phyloP scores from a whole-genome alignment of 2,888 invertebrate genomes.

The Frankliniella fusca region DNA sequence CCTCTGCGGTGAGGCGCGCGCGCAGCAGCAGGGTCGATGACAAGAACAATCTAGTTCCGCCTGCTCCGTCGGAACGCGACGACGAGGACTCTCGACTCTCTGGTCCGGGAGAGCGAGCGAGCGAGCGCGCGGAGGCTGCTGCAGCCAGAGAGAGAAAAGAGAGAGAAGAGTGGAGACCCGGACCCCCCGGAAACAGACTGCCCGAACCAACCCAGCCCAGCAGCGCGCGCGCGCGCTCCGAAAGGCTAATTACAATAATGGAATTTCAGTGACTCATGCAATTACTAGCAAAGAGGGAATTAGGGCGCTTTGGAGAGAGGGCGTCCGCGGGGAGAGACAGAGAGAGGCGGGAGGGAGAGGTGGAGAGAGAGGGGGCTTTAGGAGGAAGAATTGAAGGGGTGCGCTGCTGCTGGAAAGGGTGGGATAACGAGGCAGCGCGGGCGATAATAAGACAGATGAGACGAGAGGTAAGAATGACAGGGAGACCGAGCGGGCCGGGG shows the following conservation, averaged over 20 bases:
- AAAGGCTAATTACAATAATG: conserved; percentile 25
- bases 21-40: neutral
- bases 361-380: neutral
- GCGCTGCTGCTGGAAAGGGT: neutral
- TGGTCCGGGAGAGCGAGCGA: neutral
- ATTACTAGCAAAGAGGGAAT: conserved; percentile 25
- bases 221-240: neutral
- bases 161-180: neutral
- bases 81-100: neutral
- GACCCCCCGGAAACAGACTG: neutral
- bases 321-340: neutral
- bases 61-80: no score
- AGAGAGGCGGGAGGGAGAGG: neutral
- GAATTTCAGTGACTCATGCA: conserved; percentile 22
- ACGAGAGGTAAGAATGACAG: neutral
- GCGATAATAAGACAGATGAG: conserved; percentile 20
- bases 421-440: neutral
- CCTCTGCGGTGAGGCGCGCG: neutral
- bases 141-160: neutral
- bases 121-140: neutral
- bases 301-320: neutral
- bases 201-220: neutral
- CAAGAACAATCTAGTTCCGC: neutral
- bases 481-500: neutral
- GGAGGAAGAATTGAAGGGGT: neutral